Evolutionary conservation across 2,888 invertebrate genomes (phyloP).

Genomic region (Crossocerus cetratus): DNA sequence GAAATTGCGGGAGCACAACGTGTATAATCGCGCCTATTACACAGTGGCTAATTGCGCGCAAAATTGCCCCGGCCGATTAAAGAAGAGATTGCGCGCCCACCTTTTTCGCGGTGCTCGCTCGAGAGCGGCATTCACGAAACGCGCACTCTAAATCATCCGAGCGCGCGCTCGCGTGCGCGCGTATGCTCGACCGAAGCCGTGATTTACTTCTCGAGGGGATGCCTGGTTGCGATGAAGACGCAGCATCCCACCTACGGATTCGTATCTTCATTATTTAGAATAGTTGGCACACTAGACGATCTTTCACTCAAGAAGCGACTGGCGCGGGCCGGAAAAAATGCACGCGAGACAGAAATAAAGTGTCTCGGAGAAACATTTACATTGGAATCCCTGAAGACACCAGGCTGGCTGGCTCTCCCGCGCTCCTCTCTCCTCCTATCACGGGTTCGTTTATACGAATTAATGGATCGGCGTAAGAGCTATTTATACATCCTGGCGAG

Average conservation of each 20-base stretch:
- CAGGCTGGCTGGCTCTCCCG: too few species aligned
- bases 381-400: too few species aligned
- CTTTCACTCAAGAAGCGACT: not conserved
- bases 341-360: too few species aligned
- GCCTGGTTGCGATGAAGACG: not conserved
- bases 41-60: constrained; percentile 38
- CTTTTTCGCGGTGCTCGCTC: constrained; percentile 6
- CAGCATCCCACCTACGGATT: too few species aligned
- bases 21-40: constrained; percentile 40
- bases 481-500: constrained; percentile 44
- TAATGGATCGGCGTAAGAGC: constrained; percentile 42
- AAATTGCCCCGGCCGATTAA: constrained; percentile 37
- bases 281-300: not conserved
- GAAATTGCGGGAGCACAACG: constrained; percentile 40
- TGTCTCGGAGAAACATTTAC: too few species aligned
- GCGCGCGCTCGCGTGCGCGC: constrained; percentile 20
- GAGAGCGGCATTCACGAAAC: constrained; percentile 8
- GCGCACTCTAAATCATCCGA: constrained; percentile 15
- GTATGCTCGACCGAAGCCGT: not conserved
- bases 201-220: constrained; percentile 2
- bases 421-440: too few species aligned
- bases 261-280: too few species aligned
- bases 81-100: constrained; percentile 16
- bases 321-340: too few species aligned
- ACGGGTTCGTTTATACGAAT: constrained; percentile 26